These are phyloP conservation scores for Fissipunctia ypsillon DNA, from an alignment of 2,888 invertebrate genomes.

Conservation along the genomic window DNA sequence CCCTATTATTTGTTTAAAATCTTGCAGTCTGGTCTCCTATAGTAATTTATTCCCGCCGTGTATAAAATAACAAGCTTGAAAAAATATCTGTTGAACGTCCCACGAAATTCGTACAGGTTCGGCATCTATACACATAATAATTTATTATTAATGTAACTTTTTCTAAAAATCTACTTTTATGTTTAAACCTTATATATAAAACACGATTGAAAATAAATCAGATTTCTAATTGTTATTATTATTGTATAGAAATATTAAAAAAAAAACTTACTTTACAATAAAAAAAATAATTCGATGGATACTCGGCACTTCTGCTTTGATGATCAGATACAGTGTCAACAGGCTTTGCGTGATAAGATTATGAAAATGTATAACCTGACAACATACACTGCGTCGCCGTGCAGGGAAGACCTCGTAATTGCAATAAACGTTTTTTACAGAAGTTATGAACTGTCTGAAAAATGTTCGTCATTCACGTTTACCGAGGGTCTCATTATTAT, in stretches of 20 bases:
- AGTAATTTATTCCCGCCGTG: slow-evolving; percentile 6
- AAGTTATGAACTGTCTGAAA: neutral
- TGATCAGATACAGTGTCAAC: slow-evolving; percentile 3
- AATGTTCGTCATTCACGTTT: neutral
- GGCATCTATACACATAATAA: slow-evolving; percentile 55
- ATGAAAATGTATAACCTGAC: neutral
- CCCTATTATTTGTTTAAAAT: slow-evolving; percentile 1
- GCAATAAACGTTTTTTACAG: neutral
- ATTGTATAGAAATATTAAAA: slow-evolving; percentile 25
- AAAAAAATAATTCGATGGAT: slow-evolving; percentile 60
- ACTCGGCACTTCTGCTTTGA: slow-evolving; percentile 29
- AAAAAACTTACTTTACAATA: slow-evolving; percentile 39
- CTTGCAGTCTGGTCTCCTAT: neutral
- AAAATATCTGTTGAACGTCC: slow-evolving; percentile 26
- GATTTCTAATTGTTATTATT: slow-evolving; percentile 32
- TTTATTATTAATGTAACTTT: slow-evolving; percentile 45
- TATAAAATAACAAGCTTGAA: slow-evolving; percentile 1
- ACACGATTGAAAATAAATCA: slow-evolving; percentile 42
- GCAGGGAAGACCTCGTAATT: too few species aligned
- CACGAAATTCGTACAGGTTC: slow-evolving; percentile 55
- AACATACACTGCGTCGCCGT: neutral
- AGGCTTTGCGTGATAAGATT: neutral
- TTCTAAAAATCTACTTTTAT: slow-evolving; percentile 35
- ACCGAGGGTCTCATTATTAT: neutral
- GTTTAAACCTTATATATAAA: slow-evolving; percentile 37